A percentile compares a stretch with the other conserved stretches of the same genome.
Conservation (phyloP, 2,113 vertebrate species). For the Sapajus apella region DNA sequence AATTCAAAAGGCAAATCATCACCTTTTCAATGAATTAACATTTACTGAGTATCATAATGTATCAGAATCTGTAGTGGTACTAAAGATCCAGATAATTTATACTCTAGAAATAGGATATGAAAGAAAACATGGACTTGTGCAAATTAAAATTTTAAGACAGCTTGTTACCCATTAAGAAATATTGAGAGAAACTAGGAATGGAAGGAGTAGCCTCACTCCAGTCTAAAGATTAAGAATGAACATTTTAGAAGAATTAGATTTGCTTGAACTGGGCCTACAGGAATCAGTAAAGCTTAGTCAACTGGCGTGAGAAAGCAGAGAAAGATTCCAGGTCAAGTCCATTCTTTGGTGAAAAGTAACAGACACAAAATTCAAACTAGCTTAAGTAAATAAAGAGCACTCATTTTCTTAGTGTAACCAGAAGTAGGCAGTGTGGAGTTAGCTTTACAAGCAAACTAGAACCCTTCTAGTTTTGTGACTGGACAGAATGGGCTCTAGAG, state of each 20-base stretch:
- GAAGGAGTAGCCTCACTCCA: neutral
- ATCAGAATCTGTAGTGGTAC: neutral
- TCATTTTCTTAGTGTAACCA: neutral
- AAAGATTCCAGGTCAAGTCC: neutral
- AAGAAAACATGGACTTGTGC: neutral
- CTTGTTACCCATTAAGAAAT: neutral
- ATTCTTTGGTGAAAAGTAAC: conserved; percentile 4
- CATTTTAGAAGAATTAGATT: neutral
- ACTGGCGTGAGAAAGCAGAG: neutral
- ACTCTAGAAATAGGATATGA: neutral
- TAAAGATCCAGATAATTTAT: neutral
- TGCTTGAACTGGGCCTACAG: neutral
- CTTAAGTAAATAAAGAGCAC: neutral
- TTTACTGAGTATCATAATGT: neutral
- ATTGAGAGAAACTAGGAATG: neutral
- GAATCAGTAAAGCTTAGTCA: neutral
- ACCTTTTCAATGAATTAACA: neutral
- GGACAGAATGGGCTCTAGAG: neutral
- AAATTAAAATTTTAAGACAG: conserved; percentile 16
- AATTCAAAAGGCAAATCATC: neutral
- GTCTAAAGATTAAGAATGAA: neutral
- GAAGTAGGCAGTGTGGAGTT: neutral
- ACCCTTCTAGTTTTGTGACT: neutral
- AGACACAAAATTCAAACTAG: neutral
- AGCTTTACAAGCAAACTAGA: neutral